Conservation (phyloP, 2,888 invertebrate species). For the Agapetus fuscipes region DNA sequence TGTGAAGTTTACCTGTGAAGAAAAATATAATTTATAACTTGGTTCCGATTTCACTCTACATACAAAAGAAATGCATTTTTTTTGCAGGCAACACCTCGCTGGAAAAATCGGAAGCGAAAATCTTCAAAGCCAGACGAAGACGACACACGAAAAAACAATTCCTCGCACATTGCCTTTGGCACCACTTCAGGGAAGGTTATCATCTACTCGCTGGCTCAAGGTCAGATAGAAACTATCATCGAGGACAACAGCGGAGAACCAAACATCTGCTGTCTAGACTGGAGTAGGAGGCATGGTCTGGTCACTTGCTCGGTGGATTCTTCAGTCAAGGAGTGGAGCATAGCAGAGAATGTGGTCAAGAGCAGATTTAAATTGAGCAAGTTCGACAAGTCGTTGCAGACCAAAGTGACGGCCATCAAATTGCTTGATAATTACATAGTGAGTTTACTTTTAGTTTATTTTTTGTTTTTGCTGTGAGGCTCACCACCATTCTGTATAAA, state of each 20-base stretch:
- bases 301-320: conserved; percentile 46
- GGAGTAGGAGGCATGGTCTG: conserved; percentile 43
- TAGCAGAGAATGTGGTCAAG: conserved; percentile 37
- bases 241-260: conserved; percentile 33
- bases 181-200: conserved; percentile 62
- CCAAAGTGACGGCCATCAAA: conserved; percentile 48
- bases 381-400: conserved; percentile 57
- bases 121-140: conserved; percentile 24
- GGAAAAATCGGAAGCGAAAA: conserved; percentile 40
- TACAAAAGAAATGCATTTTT: conserved; percentile 3
- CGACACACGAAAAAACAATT: conserved; percentile 26
- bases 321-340: conserved; percentile 47
- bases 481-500: no score
- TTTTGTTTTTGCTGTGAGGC: no score
- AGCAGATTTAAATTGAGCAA: conserved; percentile 41
- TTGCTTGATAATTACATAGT: conserved; percentile 46
- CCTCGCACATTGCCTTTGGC: conserved; percentile 58
- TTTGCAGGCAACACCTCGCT: conserved; percentile 33
- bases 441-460: conserved; percentile 10
- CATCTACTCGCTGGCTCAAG: conserved; percentile 59
- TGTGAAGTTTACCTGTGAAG: no score
- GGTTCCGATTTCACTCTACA: no score
- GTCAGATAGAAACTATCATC: conserved; percentile 50
- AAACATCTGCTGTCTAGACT: conserved; percentile 43
- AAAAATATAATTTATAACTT: no score